A percentile compares a stretch with the other conserved stretches of the same genome.
phyloP scores from a whole-genome alignment of 2,113 vertebrate genomes.

The Fulica atra region DNA sequence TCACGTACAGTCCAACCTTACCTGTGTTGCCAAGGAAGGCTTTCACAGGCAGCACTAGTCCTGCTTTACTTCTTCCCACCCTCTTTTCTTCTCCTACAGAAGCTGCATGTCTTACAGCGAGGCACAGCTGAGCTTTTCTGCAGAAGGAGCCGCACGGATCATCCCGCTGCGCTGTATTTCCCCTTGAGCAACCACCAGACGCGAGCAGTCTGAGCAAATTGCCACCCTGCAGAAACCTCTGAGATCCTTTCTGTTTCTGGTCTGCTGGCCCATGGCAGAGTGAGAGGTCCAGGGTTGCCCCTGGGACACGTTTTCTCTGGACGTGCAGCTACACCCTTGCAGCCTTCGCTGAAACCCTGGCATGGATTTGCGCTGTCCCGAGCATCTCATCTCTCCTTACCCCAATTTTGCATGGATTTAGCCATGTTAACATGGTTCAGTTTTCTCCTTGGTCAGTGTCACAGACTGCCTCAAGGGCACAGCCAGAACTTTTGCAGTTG shows the following conservation, averaged over 20 bases:
- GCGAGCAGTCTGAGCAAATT: background rate
- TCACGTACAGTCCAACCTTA: background rate
- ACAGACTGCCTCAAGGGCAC: background rate
- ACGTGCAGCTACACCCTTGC: rapidly evolving
- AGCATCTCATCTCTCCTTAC: background rate
- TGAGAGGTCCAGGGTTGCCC: rapidly evolving
- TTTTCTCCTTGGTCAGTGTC: background rate
- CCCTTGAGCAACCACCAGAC: background rate
- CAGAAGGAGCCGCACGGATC: background rate
- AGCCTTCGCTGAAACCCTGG: rapidly evolving
- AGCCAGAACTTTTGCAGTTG: background rate
- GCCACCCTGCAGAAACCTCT: background rate
- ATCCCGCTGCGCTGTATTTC: background rate
- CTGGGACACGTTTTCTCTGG: background rate
- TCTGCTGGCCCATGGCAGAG: background rate
- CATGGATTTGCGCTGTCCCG: rapidly evolving
- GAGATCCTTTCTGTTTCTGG: background rate
- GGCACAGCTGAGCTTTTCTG: background rate
- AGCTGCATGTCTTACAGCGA: background rate
- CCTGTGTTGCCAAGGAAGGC: background rate
- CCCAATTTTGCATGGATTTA: background rate
- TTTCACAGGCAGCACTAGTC: background rate
- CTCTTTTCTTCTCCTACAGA: background rate
- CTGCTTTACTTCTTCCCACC: background rate
- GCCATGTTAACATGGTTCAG: rapidly evolving